Base-by-base conservation (phyloP, 30 jellyfish, hydroid and myxozoan genomes). In the Rhopilema esculentum region DNA sequence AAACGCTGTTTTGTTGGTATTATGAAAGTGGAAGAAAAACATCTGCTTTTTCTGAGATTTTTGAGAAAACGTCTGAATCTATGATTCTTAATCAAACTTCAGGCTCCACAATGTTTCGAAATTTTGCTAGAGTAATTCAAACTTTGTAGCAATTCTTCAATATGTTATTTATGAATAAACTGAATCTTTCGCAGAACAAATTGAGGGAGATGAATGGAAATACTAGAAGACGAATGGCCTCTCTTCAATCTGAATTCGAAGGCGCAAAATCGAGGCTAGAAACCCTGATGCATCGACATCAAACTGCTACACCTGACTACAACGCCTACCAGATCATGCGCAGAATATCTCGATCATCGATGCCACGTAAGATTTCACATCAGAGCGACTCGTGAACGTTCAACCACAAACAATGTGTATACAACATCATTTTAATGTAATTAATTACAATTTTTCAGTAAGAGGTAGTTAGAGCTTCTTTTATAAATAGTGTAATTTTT, bases 281-380 rank as follows among this genome's bases (percentile, higher is more conserved):
- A 68, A 66, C 63, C 24, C 83, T 89, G 52, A 81, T 82, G 86
- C 89, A 71, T 57, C 75, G 90, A 49, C 91, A 82, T 68, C 49
- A 80, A 29, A 77, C 88, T 1, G 83, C 51, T 53, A 69, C 90
- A 19, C 97, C 97, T 4, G 97, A 89, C 78, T 89, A 89, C 87
- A 76, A 89, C 28, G 97, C 91, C 4, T 89, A 89, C 82, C 97
- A 89, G 52, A 89, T 81, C 71, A 81, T 89, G 93, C 89, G 97
- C 20, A 71, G 89, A 67, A 66, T 82, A 16, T 89, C 97, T 18
- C 63, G 87, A 29, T 2, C 97, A 12, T 49, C 88, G 17, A 73
- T 74, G 84, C 88, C 79, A 16, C 75, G 94, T n/a, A 85, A 85
- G 32, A 61, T 75, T 1, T 85, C 94, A 20, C 94, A 85, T 8